These are phyloP conservation scores for Nowickia ferox DNA, from an alignment of 2,888 invertebrate species.

Conservation along the genomic window DNA sequence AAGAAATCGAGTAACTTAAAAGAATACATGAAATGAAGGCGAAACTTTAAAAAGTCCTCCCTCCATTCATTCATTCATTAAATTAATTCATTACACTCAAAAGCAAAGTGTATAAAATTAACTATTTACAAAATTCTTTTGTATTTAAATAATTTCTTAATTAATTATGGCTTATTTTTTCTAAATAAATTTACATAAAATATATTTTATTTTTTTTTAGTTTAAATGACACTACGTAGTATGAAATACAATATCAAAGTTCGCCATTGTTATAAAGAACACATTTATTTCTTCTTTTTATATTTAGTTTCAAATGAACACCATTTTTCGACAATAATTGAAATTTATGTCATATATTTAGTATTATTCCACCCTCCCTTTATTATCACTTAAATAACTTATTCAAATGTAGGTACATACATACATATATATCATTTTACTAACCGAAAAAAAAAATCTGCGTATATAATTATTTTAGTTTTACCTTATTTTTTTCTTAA, in stretches of 20 bases:
- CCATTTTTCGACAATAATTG: constrained; percentile 30
- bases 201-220: constrained; percentile 30
- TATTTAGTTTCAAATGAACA: too few species aligned
- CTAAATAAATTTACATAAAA: constrained; percentile 28
- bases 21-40: neutral
- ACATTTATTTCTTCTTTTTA: neutral
- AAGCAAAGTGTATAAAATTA: constrained; percentile 22
- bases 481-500: constrained; percentile 10
- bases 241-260: constrained; percentile 11
- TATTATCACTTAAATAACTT: neutral
- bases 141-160: constrained; percentile 50
- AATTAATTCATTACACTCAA: constrained; percentile 10
- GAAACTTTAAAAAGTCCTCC: constrained; percentile 15
- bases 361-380: constrained; percentile 19
- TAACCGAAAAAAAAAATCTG: too few species aligned
- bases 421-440: too few species aligned
- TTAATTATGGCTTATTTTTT: neutral
- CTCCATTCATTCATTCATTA: constrained; percentile 2
- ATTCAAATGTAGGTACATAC: neutral
- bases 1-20: constrained; percentile 9
- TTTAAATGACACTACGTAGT: constrained; percentile 17
- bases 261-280: constrained; percentile 1
- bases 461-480: constrained; percentile 3
- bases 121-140: constrained; percentile 28
- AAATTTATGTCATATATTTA: constrained; percentile 27